Evolutionary conservation across 2,113 vertebrate genomes (phyloP), one percentile per base, ranked within the genome.

Genomic region (Alligator sinensis): DNA sequence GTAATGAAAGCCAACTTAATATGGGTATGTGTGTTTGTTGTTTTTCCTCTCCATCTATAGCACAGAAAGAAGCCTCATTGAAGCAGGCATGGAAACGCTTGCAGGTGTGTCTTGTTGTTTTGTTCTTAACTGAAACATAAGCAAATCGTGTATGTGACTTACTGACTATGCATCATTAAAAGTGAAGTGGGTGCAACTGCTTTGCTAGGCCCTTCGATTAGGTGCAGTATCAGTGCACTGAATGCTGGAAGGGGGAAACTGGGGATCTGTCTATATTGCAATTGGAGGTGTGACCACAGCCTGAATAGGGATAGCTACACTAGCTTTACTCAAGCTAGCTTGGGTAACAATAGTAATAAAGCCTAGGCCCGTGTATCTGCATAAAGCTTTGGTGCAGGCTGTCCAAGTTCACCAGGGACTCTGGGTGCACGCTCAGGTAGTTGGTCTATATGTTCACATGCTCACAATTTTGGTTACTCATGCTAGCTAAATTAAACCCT

Each of bases 61-160:
- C 88, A 80, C 76, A 27, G 87, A 95, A 84, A 87, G 62, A 5
- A 72, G 57, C 57, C 60, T 88, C 15, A 89, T 68, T 77, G 93
- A 95, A 82, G 9, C 21, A 7, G 97, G 81, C 74, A 2, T 91
- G 95, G 93, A 62, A 88, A 76, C 94, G 63, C 84, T 97, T 81
- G 91, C 97, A 93, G 98, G 98, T 98, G 89, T n/a, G 94, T 94
- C 15, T 95, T 91, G 18, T 66, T 68, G 27, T 78, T 54, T 47
- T 74, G 70, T 74, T 74, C 70, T 74, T 22, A 24, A 72, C 18
- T 82, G 64, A 85, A 93, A 81, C 58, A 58, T 3, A 3, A 63
- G 63, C 9, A 80, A 62, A 64, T 25, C 15, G 13, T 64, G 68
- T 79, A 62, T 89, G 81, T 1, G 9, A 24, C 24, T n/a, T 0